phyloP scores from a whole-genome alignment of 2,797 vertebrate genomes.

The Eurystomus glaucurus region DNA sequence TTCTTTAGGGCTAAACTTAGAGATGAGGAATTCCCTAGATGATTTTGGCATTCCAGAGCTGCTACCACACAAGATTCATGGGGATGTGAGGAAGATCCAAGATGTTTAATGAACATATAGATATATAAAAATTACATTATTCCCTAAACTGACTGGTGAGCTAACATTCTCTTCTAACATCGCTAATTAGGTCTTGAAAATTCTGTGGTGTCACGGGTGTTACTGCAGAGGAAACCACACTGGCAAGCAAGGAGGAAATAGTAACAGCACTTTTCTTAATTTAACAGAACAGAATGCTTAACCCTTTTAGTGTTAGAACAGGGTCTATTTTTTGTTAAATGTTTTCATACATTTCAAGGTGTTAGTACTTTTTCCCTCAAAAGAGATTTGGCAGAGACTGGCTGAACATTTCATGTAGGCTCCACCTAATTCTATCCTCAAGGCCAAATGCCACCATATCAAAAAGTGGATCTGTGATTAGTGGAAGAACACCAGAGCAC shows the following conservation, averaged over 20 bases:
- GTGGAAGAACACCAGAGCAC: not conserved
- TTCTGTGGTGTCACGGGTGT: conserved; percentile 33
- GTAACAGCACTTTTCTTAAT: conserved; percentile 31
- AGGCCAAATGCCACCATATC: not conserved
- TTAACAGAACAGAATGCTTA: conserved; percentile 22
- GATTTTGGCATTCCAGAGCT: conserved; percentile 74
- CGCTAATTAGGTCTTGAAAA: conserved; percentile 65
- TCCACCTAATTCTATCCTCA: not conserved
- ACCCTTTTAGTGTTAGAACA: not conserved
- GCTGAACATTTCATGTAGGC: not conserved
- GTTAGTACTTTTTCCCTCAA: not conserved
- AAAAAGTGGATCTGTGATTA: not conserved
- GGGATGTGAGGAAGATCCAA: conserved; percentile 48
- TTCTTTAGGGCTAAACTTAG: conserved; percentile 63
- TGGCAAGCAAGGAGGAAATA: conserved; percentile 43
- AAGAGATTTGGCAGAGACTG: not conserved
- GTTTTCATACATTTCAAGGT: not conserved
- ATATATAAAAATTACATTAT: conserved; percentile 23
- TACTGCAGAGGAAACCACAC: conserved; percentile 57
- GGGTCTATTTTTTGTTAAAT: not conserved
- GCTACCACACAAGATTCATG: conserved; percentile 52
- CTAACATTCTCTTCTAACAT: conserved; percentile 55
- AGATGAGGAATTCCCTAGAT: conserved; percentile 64
- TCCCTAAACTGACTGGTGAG: conserved; percentile 50
- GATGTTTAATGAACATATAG: conserved; percentile 34